Percentiles rank a stretch among this genome's conserved stretches.
Evolutionary conservation across 2,113 vertebrate genomes (phyloP).

Genomic region (Limanda limanda): DNA sequence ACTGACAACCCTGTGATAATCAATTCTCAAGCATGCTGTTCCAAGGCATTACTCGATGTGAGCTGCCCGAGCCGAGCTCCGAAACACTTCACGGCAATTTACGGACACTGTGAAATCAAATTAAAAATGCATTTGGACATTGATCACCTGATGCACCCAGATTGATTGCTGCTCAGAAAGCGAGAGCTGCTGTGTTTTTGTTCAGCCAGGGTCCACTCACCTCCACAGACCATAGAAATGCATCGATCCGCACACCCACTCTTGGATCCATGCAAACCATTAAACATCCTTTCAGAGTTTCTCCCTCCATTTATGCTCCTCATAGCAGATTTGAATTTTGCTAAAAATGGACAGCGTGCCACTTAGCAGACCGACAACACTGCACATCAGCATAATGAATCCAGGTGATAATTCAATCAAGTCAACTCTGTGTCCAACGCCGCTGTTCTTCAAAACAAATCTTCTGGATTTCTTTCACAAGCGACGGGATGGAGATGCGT

Average conservation of each 20-base stretch:
- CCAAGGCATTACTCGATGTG: conserved; percentile 57
- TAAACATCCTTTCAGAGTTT: conserved; percentile 73
- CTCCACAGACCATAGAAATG: conserved; percentile 62
- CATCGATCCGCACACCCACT: conserved; percentile 69
- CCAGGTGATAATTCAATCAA: conserved; percentile 32
- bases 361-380: conserved; percentile 7
- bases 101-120: conserved; percentile 74
- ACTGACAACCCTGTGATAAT: conserved; percentile 67
- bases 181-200: conserved; percentile 55
- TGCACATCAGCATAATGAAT: conserved; percentile 32
- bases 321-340: conserved; percentile 33
- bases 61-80: conserved; percentile 49
- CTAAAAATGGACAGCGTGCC: conserved; percentile 49
- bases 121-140: conserved; percentile 82
- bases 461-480: conserved; percentile 3
- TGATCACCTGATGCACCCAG: conserved; percentile 71
- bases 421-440: conserved; percentile 40
- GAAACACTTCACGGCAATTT: conserved; percentile 66
- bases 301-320: conserved; percentile 64
- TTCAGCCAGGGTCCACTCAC: conserved; percentile 50
- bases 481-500: neutral
- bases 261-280: conserved; percentile 63
- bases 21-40: conserved; percentile 64
- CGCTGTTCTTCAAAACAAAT: conserved; percentile 40
- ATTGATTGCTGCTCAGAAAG: conserved; percentile 71